Base-by-base conservation (phyloP, 2,113 vertebrate species). In the Morone saxatilis region DNA sequence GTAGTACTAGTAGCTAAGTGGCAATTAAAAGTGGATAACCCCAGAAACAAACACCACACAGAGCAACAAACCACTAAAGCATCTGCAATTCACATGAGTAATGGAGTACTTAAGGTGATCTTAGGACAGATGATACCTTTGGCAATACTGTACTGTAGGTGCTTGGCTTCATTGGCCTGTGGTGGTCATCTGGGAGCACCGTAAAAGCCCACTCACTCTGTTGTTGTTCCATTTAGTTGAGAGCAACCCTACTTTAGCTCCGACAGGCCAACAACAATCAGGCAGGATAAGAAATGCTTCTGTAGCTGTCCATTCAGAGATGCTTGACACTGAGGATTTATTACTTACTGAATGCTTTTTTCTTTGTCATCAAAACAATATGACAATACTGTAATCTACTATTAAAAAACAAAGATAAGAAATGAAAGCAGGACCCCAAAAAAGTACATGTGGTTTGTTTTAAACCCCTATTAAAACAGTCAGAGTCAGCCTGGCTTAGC, bases 61-160 rank as follows among this genome's bases (percentile, higher is more conserved):
- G 43, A 67, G 40, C 81, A 84, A 86, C 76, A 78, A 88, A 85
- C 81, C 83, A 68, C 69, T 43, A 76, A 88, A 92, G 75, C 84
- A 66, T 88, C 77, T 76, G 81, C 79, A 66, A 79, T 66, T 87
- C 84, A 83, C 68, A 73, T 60, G 85, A 90, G 86, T 89, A 51
- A 91, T 86, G 77, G 74, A 79, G 86, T 84, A 80, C 87, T 91
- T 86, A 86, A 85, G 71, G 78, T 90, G 87, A 92, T 93, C 88
- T 84, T 79, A 83, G 86, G 79, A 82, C 80, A 90, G 87, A 91
- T 79, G 82, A 91, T 93, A 88, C 69, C 76, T 76, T 80, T 74
- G 81, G 85, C 80, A 87, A 76, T 74, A 68, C 69, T 80, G 78
- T 63, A 45, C 69, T 61, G 36, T 48, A 86, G 60, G 83, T 89